Conservation (phyloP, 2,797 vertebrate species). For the Taenioides sp. region DNA sequence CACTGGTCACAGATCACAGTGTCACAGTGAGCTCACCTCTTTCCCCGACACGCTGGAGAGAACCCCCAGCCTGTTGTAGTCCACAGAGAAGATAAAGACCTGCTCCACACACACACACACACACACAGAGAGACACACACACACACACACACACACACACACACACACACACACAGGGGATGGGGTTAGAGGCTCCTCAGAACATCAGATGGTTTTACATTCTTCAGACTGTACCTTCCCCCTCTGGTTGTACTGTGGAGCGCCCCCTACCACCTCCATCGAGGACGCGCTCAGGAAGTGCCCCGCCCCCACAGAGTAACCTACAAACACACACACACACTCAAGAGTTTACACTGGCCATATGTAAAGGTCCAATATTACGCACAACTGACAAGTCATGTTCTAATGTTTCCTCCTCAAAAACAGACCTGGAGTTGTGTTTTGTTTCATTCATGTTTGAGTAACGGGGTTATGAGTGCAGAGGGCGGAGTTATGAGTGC, state of each 20-base stretch:
- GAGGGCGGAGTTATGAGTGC: no score
- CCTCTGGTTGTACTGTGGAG: slow-evolving; percentile 90
- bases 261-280: slow-evolving; percentile 89
- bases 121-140: no score
- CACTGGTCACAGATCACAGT: not conserved
- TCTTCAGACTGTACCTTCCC: slow-evolving; percentile 83
- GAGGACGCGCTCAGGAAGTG: slow-evolving; percentile 80
- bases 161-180: not conserved
- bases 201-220: no score
- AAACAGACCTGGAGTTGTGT: no score
- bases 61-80: slow-evolving; percentile 72
- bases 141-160: no score
- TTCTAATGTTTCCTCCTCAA: no score
- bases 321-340: slow-evolving; percentile 60
- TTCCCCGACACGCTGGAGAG: slow-evolving; percentile 82
- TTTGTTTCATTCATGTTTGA: no score
- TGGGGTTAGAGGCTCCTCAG: not conserved
- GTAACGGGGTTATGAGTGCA: no score
- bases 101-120: slow-evolving; percentile 43
- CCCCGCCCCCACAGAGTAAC: slow-evolving; percentile 92
- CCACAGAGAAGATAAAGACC: slow-evolving; percentile 87
- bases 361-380: no score
- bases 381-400: no score
- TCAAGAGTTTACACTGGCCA: no score
- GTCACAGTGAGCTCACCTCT: slow-evolving; percentile 77